phyloP scores from a whole-genome alignment of 2,888 invertebrate species.

The Empis livida region DNA sequence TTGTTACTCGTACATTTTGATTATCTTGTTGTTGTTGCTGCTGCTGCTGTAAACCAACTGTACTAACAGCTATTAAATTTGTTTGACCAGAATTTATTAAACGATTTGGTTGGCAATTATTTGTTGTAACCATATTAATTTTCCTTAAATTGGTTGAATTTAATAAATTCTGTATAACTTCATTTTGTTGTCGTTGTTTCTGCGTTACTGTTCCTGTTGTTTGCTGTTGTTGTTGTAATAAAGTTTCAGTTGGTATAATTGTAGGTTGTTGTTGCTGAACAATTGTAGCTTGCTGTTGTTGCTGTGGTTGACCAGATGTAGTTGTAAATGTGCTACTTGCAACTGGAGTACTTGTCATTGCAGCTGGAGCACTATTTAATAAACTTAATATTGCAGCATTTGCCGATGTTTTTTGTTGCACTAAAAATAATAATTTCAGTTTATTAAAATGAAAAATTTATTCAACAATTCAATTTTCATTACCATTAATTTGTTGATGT shows the following conservation, averaged over 20 bases:
- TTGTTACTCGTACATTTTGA: constrained; percentile 35
- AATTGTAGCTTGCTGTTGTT: constrained; percentile 15
- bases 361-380: constrained; percentile 63
- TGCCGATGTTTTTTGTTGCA: constrained; percentile 10
- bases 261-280: constrained; percentile 16
- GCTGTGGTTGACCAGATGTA: constrained; percentile 17
- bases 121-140: constrained; percentile 23
- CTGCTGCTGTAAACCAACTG: constrained; percentile 16
- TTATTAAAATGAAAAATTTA: not conserved
- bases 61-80: constrained; percentile 29
- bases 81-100: constrained; percentile 21
- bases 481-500: constrained; percentile 18
- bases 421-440: not conserved
- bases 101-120: not conserved
- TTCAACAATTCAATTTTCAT: not conserved
- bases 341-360: constrained; percentile 50
- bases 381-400: constrained; percentile 67
- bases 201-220: constrained; percentile 1
- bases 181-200: constrained; percentile 22
- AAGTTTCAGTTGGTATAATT: constrained; percentile 12
- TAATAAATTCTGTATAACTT: constrained; percentile 30
- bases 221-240: constrained; percentile 15
- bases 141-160: constrained; percentile 29
- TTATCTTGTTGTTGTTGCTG: constrained; percentile 16
- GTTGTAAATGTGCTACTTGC: constrained; percentile 35